Conservation (phyloP, 2,797 vertebrate species). For the Sphenopsis melanotis region DNA sequence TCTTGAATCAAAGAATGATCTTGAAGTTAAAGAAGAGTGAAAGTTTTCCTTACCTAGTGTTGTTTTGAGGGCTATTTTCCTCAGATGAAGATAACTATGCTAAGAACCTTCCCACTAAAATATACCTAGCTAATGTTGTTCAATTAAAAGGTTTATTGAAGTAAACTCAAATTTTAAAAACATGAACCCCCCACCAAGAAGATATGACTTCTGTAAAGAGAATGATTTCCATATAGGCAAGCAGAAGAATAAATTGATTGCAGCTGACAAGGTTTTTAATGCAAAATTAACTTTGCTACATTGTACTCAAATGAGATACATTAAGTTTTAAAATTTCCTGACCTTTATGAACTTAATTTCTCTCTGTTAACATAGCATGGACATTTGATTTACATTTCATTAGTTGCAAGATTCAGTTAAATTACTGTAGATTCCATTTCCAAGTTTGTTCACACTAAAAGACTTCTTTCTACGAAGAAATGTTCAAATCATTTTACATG, state of each 20-base stretch:
- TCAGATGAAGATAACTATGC: neutral
- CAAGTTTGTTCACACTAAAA: neutral
- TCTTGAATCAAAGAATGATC: neutral
- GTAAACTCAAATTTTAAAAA: neutral
- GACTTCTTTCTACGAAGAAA: neutral
- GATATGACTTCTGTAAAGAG: neutral
- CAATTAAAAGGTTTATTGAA: neutral
- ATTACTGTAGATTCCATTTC: neutral
- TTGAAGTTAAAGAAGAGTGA: neutral
- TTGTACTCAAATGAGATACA: neutral
- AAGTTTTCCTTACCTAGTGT: neutral
- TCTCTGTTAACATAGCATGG: neutral
- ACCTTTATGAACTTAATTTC: neutral
- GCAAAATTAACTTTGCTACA: neutral
- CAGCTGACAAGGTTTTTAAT: neutral
- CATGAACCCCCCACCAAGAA: accelerated
- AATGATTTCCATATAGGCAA: neutral
- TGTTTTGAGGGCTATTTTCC: neutral
- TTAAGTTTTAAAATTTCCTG: neutral
- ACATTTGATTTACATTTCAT: slow-evolving; percentile 21
- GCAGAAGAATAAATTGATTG: neutral
- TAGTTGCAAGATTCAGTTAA: neutral
- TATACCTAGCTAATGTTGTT: neutral
- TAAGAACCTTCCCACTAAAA: neutral
- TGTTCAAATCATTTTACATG: neutral